phyloP scores from a whole-genome alignment of 2,113 vertebrate species.

The Candoia aspera region DNA sequence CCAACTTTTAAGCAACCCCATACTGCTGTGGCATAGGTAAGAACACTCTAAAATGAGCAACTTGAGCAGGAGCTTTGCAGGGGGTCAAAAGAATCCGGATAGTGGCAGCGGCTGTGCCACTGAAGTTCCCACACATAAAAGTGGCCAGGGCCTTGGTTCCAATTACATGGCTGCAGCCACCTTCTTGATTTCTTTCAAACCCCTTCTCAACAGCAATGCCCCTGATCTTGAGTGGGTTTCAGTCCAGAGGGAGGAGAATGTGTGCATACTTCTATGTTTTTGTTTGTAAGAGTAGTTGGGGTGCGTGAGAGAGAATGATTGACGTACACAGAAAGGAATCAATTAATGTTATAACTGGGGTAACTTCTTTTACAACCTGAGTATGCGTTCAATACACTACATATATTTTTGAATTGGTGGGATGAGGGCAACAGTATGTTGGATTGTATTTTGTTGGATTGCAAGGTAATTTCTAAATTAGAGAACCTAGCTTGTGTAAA shows the following conservation, averaged over 20 bases:
- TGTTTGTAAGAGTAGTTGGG: neutral
- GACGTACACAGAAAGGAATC: neutral
- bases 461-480: neutral
- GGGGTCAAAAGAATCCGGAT: neutral
- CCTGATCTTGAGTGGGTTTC: neutral
- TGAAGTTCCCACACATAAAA: neutral
- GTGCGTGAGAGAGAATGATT: neutral
- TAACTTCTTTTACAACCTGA: neutral
- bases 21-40: neutral
- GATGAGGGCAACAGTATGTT: neutral
- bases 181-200: neutral
- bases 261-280: neutral
- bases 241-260: neutral
- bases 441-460: neutral
- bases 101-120: neutral
- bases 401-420: neutral
- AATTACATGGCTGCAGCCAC: neutral
- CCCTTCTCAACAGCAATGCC: neutral
- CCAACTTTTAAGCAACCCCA: neutral
- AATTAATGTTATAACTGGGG: neutral
- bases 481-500: neutral
- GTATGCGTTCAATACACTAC: neutral
- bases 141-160: neutral
- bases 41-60: neutral
- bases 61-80: neutral